phyloP scores from a whole-genome alignment of 2,797 vertebrate species.

The Poecilia picta region DNA sequence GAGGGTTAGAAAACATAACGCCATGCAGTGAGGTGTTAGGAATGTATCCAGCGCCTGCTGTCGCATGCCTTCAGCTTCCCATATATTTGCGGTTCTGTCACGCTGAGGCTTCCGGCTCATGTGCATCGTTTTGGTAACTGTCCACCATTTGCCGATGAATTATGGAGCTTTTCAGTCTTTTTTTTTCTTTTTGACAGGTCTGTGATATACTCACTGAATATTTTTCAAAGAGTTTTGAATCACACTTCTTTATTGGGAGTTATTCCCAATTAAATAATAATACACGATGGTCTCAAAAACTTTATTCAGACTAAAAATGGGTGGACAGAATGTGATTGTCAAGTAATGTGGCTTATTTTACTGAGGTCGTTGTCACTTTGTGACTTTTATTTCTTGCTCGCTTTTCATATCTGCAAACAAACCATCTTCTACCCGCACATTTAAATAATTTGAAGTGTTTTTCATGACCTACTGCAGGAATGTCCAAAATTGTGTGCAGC shows the following conservation, averaged over 20 bases:
- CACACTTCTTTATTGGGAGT: neutral
- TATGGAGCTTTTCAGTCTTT: slow-evolving; percentile 24
- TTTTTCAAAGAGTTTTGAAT: neutral
- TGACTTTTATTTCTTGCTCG: neutral
- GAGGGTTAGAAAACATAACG: slow-evolving; percentile 35
- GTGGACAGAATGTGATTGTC: neutral
- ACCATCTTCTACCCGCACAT: neutral
- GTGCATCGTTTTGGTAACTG: slow-evolving; percentile 28
- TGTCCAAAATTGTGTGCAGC: too few species aligned
- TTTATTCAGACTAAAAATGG: neutral
- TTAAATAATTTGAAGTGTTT: too few species aligned
- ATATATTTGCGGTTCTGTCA: slow-evolving; percentile 43
- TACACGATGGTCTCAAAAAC: neutral
- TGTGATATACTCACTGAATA: slow-evolving; percentile 7
- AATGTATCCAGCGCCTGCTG: slow-evolving; percentile 63
- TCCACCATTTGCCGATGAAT: slow-evolving; percentile 17
- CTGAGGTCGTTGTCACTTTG: neutral
- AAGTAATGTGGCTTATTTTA: neutral
- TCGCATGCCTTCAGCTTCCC: slow-evolving; percentile 41
- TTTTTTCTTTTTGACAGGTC: slow-evolving; percentile 19
- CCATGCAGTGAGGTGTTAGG: slow-evolving; percentile 62
- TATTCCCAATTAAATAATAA: neutral
- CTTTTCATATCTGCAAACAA: neutral
- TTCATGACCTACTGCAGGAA: neutral
- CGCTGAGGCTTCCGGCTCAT: slow-evolving; percentile 29